Percentiles rank a stretch among this genome's conserved stretches.
phyloP scores from a whole-genome alignment of 1,140 invertebrate genomes.

The Pygmarrhopalites habei region DNA sequence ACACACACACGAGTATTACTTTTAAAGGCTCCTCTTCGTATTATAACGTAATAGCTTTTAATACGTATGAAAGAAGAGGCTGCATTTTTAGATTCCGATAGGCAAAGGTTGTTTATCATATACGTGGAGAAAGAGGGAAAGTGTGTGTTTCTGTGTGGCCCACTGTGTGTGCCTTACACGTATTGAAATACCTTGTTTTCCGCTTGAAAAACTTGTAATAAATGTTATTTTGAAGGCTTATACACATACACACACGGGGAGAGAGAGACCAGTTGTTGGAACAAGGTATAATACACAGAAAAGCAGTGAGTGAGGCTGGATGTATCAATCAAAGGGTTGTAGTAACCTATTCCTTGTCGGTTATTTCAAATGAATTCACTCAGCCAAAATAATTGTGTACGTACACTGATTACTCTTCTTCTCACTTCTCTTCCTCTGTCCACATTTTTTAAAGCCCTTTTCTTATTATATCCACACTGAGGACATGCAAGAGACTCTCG shows the following conservation, averaged over 20 bases:
- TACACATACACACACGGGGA: background rate
- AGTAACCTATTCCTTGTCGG: conserved; percentile 5
- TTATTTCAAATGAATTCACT: conserved; percentile 21
- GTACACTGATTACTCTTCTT: conserved; percentile 4
- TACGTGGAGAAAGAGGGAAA: background rate
- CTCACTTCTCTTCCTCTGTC: too few relatives aligned
- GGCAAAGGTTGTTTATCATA: background rate
- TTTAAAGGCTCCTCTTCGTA: too few relatives aligned
- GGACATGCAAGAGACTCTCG: too few relatives aligned
- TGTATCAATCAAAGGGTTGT: conserved; percentile 35
- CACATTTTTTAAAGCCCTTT: too few relatives aligned
- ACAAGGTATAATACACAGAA: background rate
- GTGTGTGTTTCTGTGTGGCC: conserved; percentile 3
- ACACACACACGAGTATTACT: too few relatives aligned
- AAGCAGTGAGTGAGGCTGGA: conserved; percentile 1
- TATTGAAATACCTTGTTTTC: conserved; percentile 24
- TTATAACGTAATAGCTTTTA: too few relatives aligned
- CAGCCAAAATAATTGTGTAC: conserved; percentile 20
- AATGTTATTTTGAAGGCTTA: conserved; percentile 26
- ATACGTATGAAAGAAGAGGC: background rate
- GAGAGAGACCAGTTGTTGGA: background rate
- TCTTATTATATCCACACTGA: too few relatives aligned
- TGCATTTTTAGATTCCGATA: background rate
- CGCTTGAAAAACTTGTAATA: conserved; percentile 28
- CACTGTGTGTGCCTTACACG: background rate